Percentiles rank a stretch among this genome's conserved stretches.
These are phyloP conservation scores for Parnassius mnemosyne DNA, from an alignment of 2,888 invertebrate genomes.

Conservation along the genomic window DNA sequence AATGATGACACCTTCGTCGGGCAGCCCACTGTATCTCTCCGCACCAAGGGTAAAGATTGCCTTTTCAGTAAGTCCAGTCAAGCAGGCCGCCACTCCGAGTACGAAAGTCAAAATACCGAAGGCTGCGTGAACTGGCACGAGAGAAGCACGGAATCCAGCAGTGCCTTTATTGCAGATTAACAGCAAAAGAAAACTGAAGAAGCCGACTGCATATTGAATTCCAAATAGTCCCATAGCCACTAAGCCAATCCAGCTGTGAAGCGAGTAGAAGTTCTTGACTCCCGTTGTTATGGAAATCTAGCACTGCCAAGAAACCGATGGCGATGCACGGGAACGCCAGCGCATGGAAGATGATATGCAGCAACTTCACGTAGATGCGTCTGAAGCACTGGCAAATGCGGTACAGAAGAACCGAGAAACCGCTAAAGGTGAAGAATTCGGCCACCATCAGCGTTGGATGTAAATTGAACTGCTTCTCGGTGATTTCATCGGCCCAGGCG, in stretches of 20 bases:
- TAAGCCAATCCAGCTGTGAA: constrained; percentile 94
- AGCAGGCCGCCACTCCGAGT: constrained; percentile 88
- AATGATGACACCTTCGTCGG: constrained; percentile 85
- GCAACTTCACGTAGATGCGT: constrained; percentile 90
- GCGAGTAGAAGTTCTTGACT: constrained; percentile 90
- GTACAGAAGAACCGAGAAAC: constrained; percentile 91
- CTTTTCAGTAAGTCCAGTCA: constrained; percentile 91
- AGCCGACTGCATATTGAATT: constrained; percentile 88
- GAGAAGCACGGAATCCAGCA: constrained; percentile 88
- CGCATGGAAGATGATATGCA: constrained; percentile 92
- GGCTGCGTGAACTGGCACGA: constrained; percentile 91
- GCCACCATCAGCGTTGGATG: constrained; percentile 93
- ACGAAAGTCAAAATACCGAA: constrained; percentile 91
- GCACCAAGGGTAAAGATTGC: constrained; percentile 83
- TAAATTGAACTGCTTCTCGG: constrained; percentile 88
- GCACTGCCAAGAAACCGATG: constrained; percentile 89
- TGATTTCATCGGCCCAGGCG: constrained; percentile 86
- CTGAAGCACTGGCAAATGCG: constrained; percentile 92
- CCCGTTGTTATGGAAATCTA: constrained; percentile 88
- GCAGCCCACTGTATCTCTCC: constrained; percentile 79
- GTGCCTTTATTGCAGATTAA: constrained; percentile 92
- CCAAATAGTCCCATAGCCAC: constrained; percentile 93
- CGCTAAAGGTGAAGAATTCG: constrained; percentile 92
- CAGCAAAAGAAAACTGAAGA: constrained; percentile 91
- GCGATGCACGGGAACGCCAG: constrained; percentile 91